phyloP scores from a whole-genome alignment of 1,140 invertebrate species.

The Galendromus occidentalis region DNA sequence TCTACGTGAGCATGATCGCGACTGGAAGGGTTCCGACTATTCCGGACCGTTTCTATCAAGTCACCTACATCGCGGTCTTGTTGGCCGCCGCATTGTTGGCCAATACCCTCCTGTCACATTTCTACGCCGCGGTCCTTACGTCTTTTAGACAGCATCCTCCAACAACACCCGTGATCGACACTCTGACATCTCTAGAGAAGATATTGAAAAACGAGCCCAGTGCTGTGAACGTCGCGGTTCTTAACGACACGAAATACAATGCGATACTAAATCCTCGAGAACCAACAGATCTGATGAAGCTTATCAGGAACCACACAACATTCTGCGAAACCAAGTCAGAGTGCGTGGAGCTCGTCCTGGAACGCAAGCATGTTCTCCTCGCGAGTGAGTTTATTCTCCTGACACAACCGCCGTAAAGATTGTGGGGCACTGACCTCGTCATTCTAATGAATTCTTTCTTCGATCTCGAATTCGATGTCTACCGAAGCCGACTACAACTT shows the following conservation, averaged over 20 bases:
- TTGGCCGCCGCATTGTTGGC: neutral
- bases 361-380: neutral
- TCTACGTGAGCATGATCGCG: neutral
- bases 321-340: neutral
- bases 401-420: no score
- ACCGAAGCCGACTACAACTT: neutral
- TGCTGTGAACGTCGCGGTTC: neutral
- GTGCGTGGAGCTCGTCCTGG: neutral
- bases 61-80: neutral
- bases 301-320: neutral
- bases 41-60: neutral
- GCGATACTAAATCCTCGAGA: neutral
- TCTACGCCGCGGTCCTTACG: neutral
- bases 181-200: neutral
- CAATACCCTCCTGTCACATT: neutral
- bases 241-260: slow-evolving; percentile 3
- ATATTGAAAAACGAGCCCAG: neutral
- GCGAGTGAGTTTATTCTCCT: neutral
- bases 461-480: no score
- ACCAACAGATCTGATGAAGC: neutral
- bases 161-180: neutral
- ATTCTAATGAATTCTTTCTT: no score
- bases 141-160: neutral
- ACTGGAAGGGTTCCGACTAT: neutral
- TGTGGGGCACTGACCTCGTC: no score